Evolutionary conservation across 2,797 vertebrate genomes (phyloP).

Genomic region (Picus viridis): DNA sequence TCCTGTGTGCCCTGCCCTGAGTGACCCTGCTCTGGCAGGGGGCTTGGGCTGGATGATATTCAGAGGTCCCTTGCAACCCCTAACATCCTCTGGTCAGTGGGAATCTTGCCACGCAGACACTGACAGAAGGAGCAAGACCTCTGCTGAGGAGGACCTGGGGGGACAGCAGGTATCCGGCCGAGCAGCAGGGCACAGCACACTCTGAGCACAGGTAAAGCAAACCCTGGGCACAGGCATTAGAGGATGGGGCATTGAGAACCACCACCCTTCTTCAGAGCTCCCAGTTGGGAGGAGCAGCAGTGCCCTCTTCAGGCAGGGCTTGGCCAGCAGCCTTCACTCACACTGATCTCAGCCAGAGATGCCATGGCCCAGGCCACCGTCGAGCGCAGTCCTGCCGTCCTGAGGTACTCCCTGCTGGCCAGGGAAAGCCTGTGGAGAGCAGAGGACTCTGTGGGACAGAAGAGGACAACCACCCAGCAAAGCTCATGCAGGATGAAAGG

Average conservation of each 20-base stretch:
- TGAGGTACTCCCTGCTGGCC: conserved; percentile 88
- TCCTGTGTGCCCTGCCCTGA: too few species aligned
- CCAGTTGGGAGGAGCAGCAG: not conserved
- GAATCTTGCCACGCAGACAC: not conserved
- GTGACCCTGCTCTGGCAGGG: too few species aligned
- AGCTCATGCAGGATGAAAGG: not conserved
- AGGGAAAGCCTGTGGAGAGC: conserved; percentile 83
- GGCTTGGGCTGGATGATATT: too few species aligned
- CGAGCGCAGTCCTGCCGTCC: conserved; percentile 86
- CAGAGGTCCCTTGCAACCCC: too few species aligned
- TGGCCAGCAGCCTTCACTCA: conserved; percentile 51
- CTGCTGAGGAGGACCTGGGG: not conserved
- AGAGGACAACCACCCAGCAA: not conserved
- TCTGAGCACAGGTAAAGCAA: not conserved
- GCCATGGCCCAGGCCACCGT: conserved; percentile 92
- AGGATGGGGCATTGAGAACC: not conserved
- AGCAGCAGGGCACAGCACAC: not conserved
- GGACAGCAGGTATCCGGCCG: not conserved
- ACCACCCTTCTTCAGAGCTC: not conserved
- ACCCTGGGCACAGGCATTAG: not conserved
- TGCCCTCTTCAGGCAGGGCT: not conserved
- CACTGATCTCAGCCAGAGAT: conserved; percentile 88
- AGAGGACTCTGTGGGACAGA: not conserved
- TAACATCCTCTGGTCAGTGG: too few species aligned
- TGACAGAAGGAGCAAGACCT: not conserved